Percentiles rank a stretch among this genome's conserved stretches.
Evolutionary conservation across 2,888 invertebrate species (phyloP).

Genomic region (Limenitis arthemis): DNA sequence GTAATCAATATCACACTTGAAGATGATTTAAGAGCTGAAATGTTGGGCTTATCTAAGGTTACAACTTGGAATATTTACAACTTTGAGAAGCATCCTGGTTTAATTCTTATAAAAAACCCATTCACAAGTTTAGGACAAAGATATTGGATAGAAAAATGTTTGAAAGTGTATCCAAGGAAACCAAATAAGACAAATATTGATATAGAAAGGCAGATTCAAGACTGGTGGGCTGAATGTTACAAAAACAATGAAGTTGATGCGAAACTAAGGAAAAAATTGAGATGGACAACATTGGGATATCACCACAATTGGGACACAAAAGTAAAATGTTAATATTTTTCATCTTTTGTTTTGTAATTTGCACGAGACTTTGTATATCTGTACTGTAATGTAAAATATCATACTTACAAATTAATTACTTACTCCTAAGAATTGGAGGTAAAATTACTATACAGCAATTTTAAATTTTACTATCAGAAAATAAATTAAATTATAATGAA

Average conservation of each 20-base stretch:
- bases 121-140: constrained; percentile 84
- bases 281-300: constrained; percentile 97
- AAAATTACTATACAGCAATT: too few species aligned
- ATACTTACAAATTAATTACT: too few species aligned
- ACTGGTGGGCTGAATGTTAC: constrained; percentile 78
- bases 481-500: too few species aligned
- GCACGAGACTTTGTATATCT: background rate
- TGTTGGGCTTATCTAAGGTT: constrained; percentile 40
- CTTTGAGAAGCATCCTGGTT: constrained; percentile 76
- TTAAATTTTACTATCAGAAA: too few species aligned
- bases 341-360: constrained; percentile 7
- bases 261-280: constrained; percentile 66
- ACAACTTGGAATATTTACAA: constrained; percentile 76
- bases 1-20: background rate
- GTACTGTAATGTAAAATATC: background rate
- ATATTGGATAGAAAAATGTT: constrained; percentile 86
- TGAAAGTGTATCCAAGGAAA: constrained; percentile 81
- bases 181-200: constrained; percentile 83
- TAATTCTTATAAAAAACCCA: constrained; percentile 87
- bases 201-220: constrained; percentile 48
- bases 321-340: constrained; percentile 59
- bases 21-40: constrained; percentile 35
- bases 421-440: too few species aligned
- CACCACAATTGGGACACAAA: constrained; percentile 99
- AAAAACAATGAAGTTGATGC: constrained; percentile 48